Evolutionary conservation across 1,140 invertebrate genomes (phyloP), one percentile per base, ranked within the genome.

Genomic region (Drosophila nannoptera): DNA sequence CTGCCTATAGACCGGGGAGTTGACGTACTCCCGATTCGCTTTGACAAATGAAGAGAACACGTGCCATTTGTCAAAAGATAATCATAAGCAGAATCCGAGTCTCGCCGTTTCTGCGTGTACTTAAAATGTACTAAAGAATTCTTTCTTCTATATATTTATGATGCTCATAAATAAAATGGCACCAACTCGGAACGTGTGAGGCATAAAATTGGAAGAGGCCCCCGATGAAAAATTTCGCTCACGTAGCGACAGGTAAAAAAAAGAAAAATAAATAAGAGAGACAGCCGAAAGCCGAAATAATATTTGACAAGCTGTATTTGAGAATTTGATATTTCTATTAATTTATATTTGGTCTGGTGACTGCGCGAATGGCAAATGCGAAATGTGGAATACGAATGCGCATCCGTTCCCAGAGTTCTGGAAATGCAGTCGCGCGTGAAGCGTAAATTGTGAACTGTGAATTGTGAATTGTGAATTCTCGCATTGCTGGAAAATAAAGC

Each of bases 111-210:
- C 29, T 40, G 43, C 52, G 40, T 67, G 69, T 72, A 68, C 69
- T 72, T 68, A 68, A 58, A 72, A 50, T 58, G 46, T 68, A 67
- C 64, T 46, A 66, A 74, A 49, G 58, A 63, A 60, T 60, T 40
- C 81, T 54, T 70, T 77, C 64, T 77, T 38, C 81, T 50, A 82
- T 82, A 65, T 82, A 77, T 82, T 82, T 82, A 82, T 82, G 80
- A 72, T 72, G 75, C 55, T 58, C 78, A 82, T 82, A 82, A 82
- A 82, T 82, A 82, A 77, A 77, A 59, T 72, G 59, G 66, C 71
- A 82, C 43, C 60, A 52, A 29, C 58, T 42, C 56, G 61, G 66
- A 71, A 81, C 78, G 78, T 81, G 78, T 82, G 72, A 73, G 74
- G 78, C 78, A 81, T 81, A 82, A 58, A 82, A 74, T 77, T 43